Base-by-base conservation (phyloP, 1,140 invertebrate species). In the Chrysomallon squamiferum region DNA sequence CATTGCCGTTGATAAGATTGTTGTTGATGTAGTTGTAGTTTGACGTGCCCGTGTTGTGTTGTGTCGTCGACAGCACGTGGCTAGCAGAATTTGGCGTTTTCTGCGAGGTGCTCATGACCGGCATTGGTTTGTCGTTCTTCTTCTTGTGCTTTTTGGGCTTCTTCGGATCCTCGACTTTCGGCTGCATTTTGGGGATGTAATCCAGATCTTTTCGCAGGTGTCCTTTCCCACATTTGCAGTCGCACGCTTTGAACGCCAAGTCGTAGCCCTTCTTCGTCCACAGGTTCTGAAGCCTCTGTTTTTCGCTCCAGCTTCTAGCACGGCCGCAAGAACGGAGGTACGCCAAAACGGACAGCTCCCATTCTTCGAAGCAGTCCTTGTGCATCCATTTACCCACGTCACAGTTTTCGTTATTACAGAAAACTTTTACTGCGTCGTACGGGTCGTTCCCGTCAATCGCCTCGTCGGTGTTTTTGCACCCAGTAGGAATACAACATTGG, bases 221-320 rank as follows among this genome's bases (percentile, higher is more conserved):
- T 1, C 96, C 96, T 6, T 94, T 88, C 0, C 93, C 93, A 86
- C 96, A 89, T 57, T 84, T 84, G 71, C 88, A 89, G 91, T 76
- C 92, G 90, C 88, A 95, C 91, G 73, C 92, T 90, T 89, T 95
- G 93, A 49, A 95, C 33, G 95, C 94, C 79, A 97, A 86, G 84
- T 98, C 95, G 87, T 97, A 97, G 15, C 95, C 95, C 85, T 96
- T 96, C 86, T 97, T 97, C 43, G 95, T 97, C 96, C 96, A 98
- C 62, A 98, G 86, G 82, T 98, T 96, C 86, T 97, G 95, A 70
- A 93, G 89, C 20, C 95, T 89, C 84, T 98, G 95, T 52, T 94
- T 89, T 82, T 97, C 95, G 29, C 93, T 95, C 95, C 95, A 97
- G 59, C 92, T 94, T 20, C 95, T 89, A 2, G 95, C 95, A 20